Conservation (phyloP, 2,888 invertebrate genomes). For the Hipparchia semele region DNA sequence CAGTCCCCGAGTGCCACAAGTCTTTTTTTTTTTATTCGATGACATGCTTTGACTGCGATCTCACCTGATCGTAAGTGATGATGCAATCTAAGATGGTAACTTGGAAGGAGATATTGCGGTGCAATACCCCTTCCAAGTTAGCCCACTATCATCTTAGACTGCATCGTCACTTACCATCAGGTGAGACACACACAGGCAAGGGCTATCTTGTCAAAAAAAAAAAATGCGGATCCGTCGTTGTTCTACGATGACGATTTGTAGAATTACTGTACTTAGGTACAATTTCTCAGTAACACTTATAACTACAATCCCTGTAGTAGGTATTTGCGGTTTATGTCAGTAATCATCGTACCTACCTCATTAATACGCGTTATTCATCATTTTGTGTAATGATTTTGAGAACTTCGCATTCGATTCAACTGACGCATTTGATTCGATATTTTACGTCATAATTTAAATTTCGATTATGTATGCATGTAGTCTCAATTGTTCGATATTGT, state of each 20-base stretch:
- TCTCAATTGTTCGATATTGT: no score
- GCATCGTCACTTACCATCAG: no score
- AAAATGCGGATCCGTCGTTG: background rate
- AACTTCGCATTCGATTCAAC: conserved; percentile 12
- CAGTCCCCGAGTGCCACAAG: no score
- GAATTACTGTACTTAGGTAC: conserved; percentile 5
- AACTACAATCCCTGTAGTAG: background rate
- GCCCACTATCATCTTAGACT: no score
- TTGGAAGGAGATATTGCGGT: no score
- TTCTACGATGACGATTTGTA: background rate
- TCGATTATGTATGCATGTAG: no score
- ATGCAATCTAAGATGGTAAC: no score
- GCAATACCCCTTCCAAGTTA: no score
- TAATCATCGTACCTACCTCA: conserved; percentile 16
- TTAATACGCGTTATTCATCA: conserved; percentile 22
- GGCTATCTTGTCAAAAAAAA: background rate
- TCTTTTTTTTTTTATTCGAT: no score
- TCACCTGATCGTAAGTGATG: no score
- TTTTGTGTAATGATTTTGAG: conserved; percentile 23
- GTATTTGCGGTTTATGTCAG: conserved; percentile 9
- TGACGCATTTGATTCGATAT: conserved; percentile 20
- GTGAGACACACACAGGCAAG: no score
- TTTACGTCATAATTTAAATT: conserved; percentile 15
- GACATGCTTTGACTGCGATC: no score
- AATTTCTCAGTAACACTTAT: conserved; percentile 12